Evolutionary conservation across 2,113 vertebrate species (phyloP), one percentile per base, ranked within the genome.

Genomic region (Emydura subglobosa): DNA sequence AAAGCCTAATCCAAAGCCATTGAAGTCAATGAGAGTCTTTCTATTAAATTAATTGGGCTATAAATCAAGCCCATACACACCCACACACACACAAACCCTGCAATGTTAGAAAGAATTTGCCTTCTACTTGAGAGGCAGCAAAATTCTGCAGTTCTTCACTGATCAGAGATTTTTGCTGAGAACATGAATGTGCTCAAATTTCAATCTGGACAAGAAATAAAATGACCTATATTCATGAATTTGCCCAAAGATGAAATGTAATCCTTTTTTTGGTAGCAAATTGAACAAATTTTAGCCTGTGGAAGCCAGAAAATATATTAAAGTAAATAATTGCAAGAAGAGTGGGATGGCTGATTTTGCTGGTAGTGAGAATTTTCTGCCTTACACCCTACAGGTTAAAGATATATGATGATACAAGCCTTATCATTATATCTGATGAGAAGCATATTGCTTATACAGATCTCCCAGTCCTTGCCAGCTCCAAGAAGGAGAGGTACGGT

Each of bases 181-280:
- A 74, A 44, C 17, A 53, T 47, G 44, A 74, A 49, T 11, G 10
- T 53, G 6, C 27, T 24, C 78, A 47, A 81, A 10, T 74, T 79
- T 25, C 7, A 88, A 24, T 21, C 72, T 42, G n/a, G 14, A 31
- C 21, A 88, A 84, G 91, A 86, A 91, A 86, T 54, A 93, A 91
- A 90, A 55, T n/a, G 34, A 82, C 50, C 19, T 83, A 4, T 68
- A 94, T 92, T 79, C 68, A 81, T 91, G 72, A 49, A 74, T 95
- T 95, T 29, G 22, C 53, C 85, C 53, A 39, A 39, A 86, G 78
- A 17, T 72, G 11, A 86, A 96, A 82, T 39, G 29, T 14, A 24
- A 29, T 53, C 17, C n/a, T 92, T 89, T 49, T 92, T 87, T 93
- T 55, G 76, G 53, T 50, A 89, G 90, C 61, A 92, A 82, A 95